Percentiles rank a stretch among this genome's conserved stretches.
Evolutionary conservation across 2,888 invertebrate genomes (phyloP).

Genomic region (Pyrrhosoma nymphula): DNA sequence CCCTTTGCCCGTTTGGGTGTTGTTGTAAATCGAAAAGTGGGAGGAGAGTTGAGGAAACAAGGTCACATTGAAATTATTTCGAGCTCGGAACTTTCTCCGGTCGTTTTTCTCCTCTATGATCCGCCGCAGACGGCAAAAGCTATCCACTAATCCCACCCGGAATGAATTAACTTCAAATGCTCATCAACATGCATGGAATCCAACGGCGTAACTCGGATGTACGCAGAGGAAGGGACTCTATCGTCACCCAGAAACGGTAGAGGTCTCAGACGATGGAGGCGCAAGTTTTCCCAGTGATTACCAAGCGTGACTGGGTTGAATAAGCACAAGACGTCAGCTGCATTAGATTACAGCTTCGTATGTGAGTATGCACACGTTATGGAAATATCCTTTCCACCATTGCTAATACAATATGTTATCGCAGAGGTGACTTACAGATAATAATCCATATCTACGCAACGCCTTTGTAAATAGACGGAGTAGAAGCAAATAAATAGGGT

Average conservation of each 20-base stretch:
- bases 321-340: background rate
- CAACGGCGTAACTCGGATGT: background rate
- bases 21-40: background rate
- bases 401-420: background rate
- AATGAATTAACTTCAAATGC: background rate
- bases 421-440: background rate
- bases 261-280: background rate
- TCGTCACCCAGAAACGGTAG: background rate
- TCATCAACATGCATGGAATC: slow-evolving; percentile 13
- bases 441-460: no score
- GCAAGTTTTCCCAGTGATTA: background rate
- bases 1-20: background rate
- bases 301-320: background rate
- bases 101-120: background rate
- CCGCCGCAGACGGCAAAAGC: background rate
- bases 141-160: background rate
- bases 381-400: background rate
- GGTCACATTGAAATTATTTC: slow-evolving; percentile 16
- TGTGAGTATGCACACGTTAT: background rate
- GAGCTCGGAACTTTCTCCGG: background rate
- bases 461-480: no score
- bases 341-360: background rate
- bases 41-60: background rate
- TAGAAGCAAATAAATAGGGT: no score
- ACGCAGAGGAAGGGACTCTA: background rate